Evolutionary conservation across 2,113 vertebrate species (phyloP), one percentile per base, ranked within the genome.

Genomic region (Syngnathus typhle): DNA sequence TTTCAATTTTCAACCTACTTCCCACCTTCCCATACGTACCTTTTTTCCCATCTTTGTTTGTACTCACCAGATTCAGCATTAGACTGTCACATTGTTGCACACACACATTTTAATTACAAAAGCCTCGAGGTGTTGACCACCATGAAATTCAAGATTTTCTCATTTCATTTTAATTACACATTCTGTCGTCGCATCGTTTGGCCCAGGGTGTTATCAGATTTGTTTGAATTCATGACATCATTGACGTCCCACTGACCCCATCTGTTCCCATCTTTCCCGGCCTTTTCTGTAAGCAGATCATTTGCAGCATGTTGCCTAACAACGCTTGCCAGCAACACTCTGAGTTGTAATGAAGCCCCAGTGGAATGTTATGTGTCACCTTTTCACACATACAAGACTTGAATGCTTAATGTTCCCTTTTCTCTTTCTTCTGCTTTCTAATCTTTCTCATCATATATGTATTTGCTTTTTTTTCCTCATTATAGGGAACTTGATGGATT

Each of bases 111-210:
- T 81, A 78, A 76, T 77, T 79, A 74, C 64, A 60, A 68, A 68
- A 52, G 67, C 81, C 79, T 82, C 52, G 39, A 75, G 82, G 74
- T 82, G 78, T 80, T 65, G 68, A 78, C 70, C 71, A 80, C 60
- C 69, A 70, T 70, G 67, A 76, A 72, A 88, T 83, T 75, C 75
- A 85, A 80, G 76, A 72, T 70, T 83, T 78, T 85, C 84, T 82
- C 80, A 83, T 85, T 86, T 85, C 83, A 71, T 72, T 65, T 69
- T 79, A 74, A 83, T 87, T 87, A 83, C 77, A 82, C 78, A 84
- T 83, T 82, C 78, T 76, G 75, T 84, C 80, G 77, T 81, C 71
- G 66, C 70, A 72, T 85, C 81, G 84, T 82, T 75, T 77, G 27
- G 55, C 55, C 55, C 27, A 36, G 27, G 64, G 68, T 63, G 70